phyloP scores from a whole-genome alignment of 1,140 invertebrate species.

The Daktulosphaira vitifoliae region DNA sequence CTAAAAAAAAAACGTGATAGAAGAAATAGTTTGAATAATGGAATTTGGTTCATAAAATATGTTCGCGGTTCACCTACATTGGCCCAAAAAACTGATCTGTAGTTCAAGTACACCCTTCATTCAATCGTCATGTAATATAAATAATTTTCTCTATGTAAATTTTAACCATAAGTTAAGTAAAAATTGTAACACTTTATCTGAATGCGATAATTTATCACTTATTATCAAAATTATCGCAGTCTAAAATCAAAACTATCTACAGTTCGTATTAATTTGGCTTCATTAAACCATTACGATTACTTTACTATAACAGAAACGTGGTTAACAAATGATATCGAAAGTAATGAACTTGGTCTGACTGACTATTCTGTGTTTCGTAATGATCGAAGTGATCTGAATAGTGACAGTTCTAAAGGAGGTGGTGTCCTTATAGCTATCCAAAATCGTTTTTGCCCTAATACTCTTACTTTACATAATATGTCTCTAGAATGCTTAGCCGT shows the following conservation, averaged over 20 bases:
- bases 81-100: background rate
- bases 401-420: background rate
- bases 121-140: too few relatives aligned
- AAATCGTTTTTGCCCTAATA: background rate
- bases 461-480: background rate
- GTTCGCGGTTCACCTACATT: background rate
- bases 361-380: background rate
- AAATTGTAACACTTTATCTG: background rate
- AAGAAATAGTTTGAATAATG: background rate
- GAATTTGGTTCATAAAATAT: slow-evolving; percentile 11
- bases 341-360: background rate
- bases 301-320: slow-evolving; percentile 5
- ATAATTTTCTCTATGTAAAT: too few relatives aligned
- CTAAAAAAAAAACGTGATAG: slow-evolving; percentile 3
- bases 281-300: slow-evolving; percentile 8
- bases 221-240: background rate
- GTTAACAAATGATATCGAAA: background rate
- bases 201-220: too few relatives aligned
- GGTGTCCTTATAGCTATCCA: background rate
- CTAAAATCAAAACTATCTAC: slow-evolving; percentile 1
- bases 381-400: background rate
- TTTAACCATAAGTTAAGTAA: background rate
- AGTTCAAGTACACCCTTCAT: background rate
- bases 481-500: background rate
- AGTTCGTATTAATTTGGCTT: background rate